phyloP scores from a whole-genome alignment of 2,888 invertebrate species.

The Lycophotia porphyrea region DNA sequence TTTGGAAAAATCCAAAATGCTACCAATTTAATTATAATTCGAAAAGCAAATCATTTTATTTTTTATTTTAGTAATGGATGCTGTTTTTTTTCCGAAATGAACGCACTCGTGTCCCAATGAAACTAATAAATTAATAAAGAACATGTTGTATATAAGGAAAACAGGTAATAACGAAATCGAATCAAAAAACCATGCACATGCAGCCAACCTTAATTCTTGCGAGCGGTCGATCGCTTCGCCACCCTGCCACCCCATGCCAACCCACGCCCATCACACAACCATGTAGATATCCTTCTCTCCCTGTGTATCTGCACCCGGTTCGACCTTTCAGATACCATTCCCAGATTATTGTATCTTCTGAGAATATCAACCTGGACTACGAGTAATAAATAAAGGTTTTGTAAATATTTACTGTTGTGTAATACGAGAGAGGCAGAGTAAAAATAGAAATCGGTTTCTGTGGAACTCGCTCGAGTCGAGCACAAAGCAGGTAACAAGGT shows the following conservation, averaged over 20 bases:
- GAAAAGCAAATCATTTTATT: neutral
- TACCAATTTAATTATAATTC: neutral
- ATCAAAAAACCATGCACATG: neutral
- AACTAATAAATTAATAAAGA: slow-evolving; percentile 6
- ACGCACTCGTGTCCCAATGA: neutral
- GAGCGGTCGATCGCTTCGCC: slow-evolving; percentile 27
- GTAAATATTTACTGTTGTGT: no score
- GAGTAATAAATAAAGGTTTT: neutral
- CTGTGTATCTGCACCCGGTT: neutral
- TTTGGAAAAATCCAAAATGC: no score
- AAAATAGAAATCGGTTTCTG: neutral
- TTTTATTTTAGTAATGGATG: no score
- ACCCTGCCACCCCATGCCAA: slow-evolving; percentile 27
- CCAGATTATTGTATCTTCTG: neutral
- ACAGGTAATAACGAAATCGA: neutral
- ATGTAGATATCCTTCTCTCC: slow-evolving; percentile 1
- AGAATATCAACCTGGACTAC: neutral
- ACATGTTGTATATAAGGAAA: neutral
- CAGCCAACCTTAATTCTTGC: slow-evolving; percentile 32
- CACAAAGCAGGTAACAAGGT: neutral
- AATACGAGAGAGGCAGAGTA: no score
- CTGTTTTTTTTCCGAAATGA: neutral
- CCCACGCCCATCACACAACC: slow-evolving; percentile 2
- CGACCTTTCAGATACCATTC: neutral
- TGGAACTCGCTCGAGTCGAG: no score